phyloP scores from a whole-genome alignment of 2,888 invertebrate species.

The Meta bourneti region DNA sequence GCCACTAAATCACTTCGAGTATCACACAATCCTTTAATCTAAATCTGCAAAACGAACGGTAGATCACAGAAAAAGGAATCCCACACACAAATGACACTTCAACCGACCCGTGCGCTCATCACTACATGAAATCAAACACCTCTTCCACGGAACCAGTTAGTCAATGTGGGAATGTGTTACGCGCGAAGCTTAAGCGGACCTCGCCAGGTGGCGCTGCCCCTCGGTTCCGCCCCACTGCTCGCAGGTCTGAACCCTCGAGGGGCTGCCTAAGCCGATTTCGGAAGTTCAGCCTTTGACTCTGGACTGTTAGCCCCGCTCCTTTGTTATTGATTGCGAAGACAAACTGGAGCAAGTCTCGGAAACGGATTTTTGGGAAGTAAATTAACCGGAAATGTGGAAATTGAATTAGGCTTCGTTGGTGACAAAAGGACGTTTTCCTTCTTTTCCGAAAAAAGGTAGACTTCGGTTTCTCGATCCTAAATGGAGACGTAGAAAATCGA shows the following conservation, averaged over 20 bases:
- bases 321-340: conserved; percentile 7
- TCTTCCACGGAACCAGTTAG: conserved; percentile 47
- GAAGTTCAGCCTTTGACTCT: neutral
- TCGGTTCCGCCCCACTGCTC: conserved; percentile 42
- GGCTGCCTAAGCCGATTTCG: conserved; percentile 4
- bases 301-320: neutral
- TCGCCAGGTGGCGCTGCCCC: conserved; percentile 60
- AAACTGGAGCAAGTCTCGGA: conserved; percentile 63
- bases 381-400: conserved; percentile 17
- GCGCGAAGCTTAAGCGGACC: conserved; percentile 49
- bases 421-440: no score
- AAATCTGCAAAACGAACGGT: no score
- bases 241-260: conserved; percentile 13
- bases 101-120: neutral
- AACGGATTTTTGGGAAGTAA: neutral
- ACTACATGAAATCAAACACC: conserved; percentile 27
- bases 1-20: neutral
- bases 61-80: neutral
- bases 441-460: no score
- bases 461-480: no score
- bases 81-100: conserved; percentile 17
- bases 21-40: no score
- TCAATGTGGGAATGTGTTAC: conserved; percentile 62
- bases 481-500: no score
- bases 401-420: neutral